Conservation (phyloP, 2,113 vertebrate species). For the Cromileptes altivelis region DNA sequence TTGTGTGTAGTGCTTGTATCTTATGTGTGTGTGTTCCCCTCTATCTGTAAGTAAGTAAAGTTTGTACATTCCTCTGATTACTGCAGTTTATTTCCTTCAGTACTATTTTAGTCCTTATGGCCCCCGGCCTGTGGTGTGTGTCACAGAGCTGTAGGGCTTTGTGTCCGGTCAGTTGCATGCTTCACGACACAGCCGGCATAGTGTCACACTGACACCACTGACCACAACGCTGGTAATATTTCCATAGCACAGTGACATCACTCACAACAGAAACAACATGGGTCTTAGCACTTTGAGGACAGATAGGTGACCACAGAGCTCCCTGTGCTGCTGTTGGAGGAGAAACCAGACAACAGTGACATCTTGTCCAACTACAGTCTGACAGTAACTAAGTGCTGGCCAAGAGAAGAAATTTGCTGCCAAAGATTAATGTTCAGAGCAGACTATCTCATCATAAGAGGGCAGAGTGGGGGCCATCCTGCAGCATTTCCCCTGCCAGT, state of each 20-base stretch:
- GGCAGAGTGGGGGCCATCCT: background rate
- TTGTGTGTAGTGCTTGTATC: background rate
- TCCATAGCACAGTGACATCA: conserved; percentile 17
- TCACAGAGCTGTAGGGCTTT: conserved; percentile 35
- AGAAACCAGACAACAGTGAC: background rate
- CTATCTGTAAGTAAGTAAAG: conserved; percentile 9
- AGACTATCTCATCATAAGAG: conserved; percentile 7
- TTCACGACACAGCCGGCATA: conserved; percentile 34
- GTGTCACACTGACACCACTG: conserved; percentile 30
- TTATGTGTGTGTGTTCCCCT: background rate
- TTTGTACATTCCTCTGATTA: conserved; percentile 19
- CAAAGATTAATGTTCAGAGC: conserved; percentile 20
- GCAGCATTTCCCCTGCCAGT: conserved; percentile 33
- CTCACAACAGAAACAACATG: conserved; percentile 1
- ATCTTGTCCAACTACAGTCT: background rate
- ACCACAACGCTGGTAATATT: conserved; percentile 21
- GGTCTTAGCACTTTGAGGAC: background rate
- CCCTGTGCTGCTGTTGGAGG: background rate
- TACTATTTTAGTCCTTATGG: conserved; percentile 45
- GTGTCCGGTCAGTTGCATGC: conserved; percentile 44
- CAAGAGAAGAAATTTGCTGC: background rate
- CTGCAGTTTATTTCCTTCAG: conserved; percentile 34
- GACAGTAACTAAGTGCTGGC: background rate
- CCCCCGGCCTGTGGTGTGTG: conserved; percentile 30
- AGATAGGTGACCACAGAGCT: background rate